Percentiles rank a stretch among this genome's conserved stretches.
Evolutionary conservation across 2,888 invertebrate genomes (phyloP).

Genomic region (Rugalucina vietnamica): DNA sequence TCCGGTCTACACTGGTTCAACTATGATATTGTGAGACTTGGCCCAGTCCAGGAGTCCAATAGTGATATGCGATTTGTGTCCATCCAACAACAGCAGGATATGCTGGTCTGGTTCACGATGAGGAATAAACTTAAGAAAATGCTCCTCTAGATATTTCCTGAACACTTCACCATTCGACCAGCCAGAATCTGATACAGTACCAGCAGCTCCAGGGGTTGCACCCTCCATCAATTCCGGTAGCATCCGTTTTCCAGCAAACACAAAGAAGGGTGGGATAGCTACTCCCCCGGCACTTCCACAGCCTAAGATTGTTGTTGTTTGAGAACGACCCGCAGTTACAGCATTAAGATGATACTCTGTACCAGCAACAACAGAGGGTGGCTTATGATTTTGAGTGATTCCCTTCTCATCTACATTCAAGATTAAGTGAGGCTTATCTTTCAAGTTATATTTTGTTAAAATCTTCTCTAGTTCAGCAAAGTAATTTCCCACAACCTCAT

Average conservation of each 20-base stretch:
- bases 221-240: constrained; percentile 23
- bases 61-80: constrained; percentile 14
- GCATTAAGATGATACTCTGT: background rate
- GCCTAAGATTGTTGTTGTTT: constrained; percentile 29
- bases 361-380: constrained; percentile 25
- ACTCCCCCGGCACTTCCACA: constrained; percentile 29
- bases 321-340: constrained; percentile 19
- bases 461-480: constrained; percentile 12
- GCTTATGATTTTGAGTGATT: constrained; percentile 26
- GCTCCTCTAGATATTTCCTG: constrained; percentile 26
- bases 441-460: constrained; percentile 26
- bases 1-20: too few relatives aligned
- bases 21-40: constrained; percentile 18
- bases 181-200: constrained; percentile 27
- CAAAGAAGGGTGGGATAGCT: constrained; percentile 46
- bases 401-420: constrained; percentile 51
- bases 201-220: constrained; percentile 27
- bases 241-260: constrained; percentile 31
- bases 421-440: constrained; percentile 31
- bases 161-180: constrained; percentile 45
- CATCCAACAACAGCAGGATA: constrained; percentile 28
- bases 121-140: constrained; percentile 34
- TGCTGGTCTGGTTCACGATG: constrained; percentile 8
- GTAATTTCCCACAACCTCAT: background rate
- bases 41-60: constrained; percentile 31